Evolutionary conservation across 2,797 vertebrate genomes (phyloP).

Genomic region (Coilia nasus): DNA sequence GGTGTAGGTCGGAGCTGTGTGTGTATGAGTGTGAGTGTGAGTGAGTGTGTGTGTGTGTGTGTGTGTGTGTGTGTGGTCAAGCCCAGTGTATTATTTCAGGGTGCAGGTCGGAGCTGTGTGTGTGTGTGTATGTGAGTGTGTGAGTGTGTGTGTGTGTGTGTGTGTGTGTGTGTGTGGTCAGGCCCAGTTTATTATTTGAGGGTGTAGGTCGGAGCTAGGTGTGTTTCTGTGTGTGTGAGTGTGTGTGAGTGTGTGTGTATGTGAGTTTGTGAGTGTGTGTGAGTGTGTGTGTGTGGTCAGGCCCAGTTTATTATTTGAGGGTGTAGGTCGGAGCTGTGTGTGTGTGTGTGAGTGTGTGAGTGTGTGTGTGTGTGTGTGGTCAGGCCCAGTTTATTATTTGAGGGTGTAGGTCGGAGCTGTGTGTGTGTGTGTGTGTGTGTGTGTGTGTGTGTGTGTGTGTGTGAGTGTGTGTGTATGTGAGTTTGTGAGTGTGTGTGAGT

Average conservation of each 20-base stretch:
- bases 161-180: not conserved
- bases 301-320: conserved; percentile 69
- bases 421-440: no score
- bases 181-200: conserved; percentile 65
- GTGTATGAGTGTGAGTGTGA: no score
- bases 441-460: not conserved
- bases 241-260: no score
- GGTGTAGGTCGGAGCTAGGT: conserved; percentile 56
- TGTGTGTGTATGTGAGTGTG: not conserved
- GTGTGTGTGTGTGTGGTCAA: not conserved
- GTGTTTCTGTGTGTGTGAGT: not conserved
- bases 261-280: not conserved
- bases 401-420: no score
- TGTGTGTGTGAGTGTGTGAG: no score
- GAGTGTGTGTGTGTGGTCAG: conserved; percentile 21
- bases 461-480: not conserved
- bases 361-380: no score
- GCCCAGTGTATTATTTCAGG: no score
- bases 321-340: conserved; percentile 54
- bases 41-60: not conserved
- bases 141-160: not conserved
- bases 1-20: no score
- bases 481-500: not conserved
- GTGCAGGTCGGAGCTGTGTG: no score
- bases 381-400: no score